phyloP scores from a whole-genome alignment of 1,140 invertebrate genomes.

The Mya arenaria region DNA sequence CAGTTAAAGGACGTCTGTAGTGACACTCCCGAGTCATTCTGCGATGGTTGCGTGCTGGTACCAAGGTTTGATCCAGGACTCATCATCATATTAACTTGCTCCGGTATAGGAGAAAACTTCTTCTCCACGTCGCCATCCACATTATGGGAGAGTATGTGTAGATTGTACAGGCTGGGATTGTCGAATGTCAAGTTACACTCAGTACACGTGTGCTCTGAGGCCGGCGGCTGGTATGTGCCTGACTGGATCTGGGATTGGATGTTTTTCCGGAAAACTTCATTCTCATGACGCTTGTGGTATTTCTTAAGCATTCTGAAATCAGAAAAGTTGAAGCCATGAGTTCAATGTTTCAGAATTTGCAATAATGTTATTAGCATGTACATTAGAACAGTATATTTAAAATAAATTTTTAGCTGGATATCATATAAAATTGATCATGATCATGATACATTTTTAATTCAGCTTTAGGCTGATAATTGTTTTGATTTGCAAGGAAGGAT shows the following conservation, averaged over 20 bases:
- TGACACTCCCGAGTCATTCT: constrained; percentile 7
- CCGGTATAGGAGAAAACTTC: no score
- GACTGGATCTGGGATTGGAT: constrained; percentile 75
- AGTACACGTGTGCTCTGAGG: constrained; percentile 79
- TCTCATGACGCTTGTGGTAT: constrained; percentile 72
- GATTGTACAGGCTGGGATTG: constrained; percentile 83
- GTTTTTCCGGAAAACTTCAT: constrained; percentile 69
- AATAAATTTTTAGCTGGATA: no score
- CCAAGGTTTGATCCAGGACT: constrained; percentile 64
- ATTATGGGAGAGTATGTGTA: constrained; percentile 84
- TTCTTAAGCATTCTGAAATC: constrained; percentile 76
- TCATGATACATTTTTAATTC: no score
- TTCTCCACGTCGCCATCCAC: constrained; percentile 79
- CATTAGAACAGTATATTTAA: no score
- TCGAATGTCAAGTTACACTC: constrained; percentile 84
- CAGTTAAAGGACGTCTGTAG: constrained; percentile 65
- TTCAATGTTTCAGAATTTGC: no score
- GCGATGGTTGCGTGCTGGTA: constrained; percentile 11
- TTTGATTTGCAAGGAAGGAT: no score
- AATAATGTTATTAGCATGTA: no score
- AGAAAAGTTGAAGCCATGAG: no score
- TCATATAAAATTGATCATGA: no score
- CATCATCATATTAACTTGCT: no score
- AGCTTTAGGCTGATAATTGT: no score
- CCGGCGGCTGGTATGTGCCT: neutral